Percentiles rank a stretch among this genome's conserved stretches.
Conservation (phyloP, 2,113 vertebrate species). For the Mirza zaza region DNA sequence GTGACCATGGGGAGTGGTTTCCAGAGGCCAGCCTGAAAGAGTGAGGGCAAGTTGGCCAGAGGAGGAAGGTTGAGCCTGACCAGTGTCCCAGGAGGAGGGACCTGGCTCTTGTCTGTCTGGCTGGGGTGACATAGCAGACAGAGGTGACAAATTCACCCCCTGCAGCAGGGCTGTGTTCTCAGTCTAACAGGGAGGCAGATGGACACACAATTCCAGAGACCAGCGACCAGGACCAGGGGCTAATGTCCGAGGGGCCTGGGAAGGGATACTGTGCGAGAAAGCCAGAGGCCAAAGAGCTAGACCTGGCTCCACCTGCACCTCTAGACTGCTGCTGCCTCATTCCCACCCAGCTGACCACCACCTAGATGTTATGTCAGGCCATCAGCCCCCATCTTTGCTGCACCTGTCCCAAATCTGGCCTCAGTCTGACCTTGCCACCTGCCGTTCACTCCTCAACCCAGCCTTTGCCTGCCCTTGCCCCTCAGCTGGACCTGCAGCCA, state of each 20-base stretch:
- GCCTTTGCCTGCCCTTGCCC: background rate
- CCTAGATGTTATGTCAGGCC: background rate
- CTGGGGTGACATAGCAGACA: background rate
- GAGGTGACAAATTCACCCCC: background rate
- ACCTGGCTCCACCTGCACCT: rapidly evolving
- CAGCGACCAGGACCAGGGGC: background rate
- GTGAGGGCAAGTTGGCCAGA: background rate
- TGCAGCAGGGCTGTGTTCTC: too few species aligned
- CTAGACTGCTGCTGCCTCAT: background rate
- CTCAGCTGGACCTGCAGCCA: background rate
- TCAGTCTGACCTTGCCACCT: background rate
- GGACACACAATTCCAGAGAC: background rate
- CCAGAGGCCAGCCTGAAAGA: background rate
- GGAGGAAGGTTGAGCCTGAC: too few species aligned
- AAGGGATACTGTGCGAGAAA: background rate
- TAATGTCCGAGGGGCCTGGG: rapidly evolving
- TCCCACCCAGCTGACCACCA: background rate
- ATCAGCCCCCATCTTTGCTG: background rate
- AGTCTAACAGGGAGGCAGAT: background rate
- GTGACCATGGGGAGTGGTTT: background rate
- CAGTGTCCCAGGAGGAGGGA: background rate
- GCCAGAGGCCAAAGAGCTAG: background rate
- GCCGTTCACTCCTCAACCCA: background rate
- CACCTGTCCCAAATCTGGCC: background rate
- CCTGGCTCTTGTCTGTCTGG: too few species aligned